Conservation (phyloP, 2,888 invertebrate genomes). For the Pseudococcus viburni region DNA sequence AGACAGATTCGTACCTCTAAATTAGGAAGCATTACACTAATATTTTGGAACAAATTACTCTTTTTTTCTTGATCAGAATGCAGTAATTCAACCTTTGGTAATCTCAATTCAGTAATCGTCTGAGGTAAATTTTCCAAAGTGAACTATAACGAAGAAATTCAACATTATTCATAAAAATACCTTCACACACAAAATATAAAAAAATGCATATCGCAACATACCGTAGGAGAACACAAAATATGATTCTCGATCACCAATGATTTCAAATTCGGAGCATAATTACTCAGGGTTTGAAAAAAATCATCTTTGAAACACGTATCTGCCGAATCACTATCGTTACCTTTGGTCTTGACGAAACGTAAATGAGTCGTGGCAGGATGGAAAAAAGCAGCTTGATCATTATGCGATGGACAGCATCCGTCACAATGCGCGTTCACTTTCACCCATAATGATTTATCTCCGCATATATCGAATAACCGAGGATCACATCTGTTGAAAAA, state of each 20-base stretch:
- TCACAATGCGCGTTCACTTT: slow-evolving; percentile 35
- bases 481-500: slow-evolving; percentile 53
- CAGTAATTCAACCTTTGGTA: slow-evolving; percentile 15
- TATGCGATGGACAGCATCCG: slow-evolving; percentile 34
- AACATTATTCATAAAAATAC: background rate
- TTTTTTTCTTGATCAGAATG: background rate
- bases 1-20: slow-evolving; percentile 45
- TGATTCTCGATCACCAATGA: slow-evolving; percentile 59
- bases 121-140: slow-evolving; percentile 33
- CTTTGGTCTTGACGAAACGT: slow-evolving; percentile 12
- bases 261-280: slow-evolving; percentile 41
- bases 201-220: background rate
- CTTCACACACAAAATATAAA: background rate
- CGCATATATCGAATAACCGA: slow-evolving; percentile 36
- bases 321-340: background rate
- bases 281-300: background rate
- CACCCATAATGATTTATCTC: slow-evolving; percentile 49
- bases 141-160: slow-evolving; percentile 27
- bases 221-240: slow-evolving; percentile 23
- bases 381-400: background rate
- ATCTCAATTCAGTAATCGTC: slow-evolving; percentile 56
- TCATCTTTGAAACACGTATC: slow-evolving; percentile 54
- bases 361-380: slow-evolving; percentile 5
- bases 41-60: slow-evolving; percentile 28
- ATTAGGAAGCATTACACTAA: slow-evolving; percentile 52